phyloP scores from a whole-genome alignment of 2,113 vertebrate species.

The Tautogolabrus adspersus region DNA sequence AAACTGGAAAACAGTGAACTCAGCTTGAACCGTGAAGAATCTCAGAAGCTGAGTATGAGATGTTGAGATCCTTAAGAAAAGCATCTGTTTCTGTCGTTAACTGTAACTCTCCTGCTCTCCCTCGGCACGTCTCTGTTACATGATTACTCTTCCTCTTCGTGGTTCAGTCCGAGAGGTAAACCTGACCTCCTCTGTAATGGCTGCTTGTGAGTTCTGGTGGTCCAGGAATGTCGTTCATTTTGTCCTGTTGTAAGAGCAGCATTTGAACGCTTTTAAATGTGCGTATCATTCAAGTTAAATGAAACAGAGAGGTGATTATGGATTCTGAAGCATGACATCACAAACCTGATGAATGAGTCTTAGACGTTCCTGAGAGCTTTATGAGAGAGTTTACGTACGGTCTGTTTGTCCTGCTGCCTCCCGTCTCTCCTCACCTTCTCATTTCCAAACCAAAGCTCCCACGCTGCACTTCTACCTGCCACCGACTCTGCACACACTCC shows the following conservation, averaged over 20 bases:
- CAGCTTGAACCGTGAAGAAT: conserved; percentile 7
- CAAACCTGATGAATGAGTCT: neutral
- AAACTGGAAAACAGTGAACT: conserved; percentile 11
- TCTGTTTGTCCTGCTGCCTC: conserved; percentile 9
- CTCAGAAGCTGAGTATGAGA: conserved; percentile 21
- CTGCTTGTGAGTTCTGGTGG: neutral
- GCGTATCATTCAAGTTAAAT: neutral
- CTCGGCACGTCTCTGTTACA: conserved; percentile 45
- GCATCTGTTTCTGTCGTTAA: conserved; percentile 57
- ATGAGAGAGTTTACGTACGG: conserved; percentile 1
- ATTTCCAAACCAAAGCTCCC: conserved; percentile 20
- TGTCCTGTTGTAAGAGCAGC: neutral
- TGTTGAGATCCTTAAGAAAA: conserved; percentile 1
- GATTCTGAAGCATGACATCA: conserved; percentile 18
- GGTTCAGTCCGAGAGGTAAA: conserved; percentile 25
- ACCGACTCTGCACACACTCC: conserved; percentile 40
- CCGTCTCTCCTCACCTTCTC: conserved; percentile 60
- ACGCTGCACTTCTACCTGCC: conserved; percentile 27
- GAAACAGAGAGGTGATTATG: neutral
- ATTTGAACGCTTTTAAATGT: conserved; percentile 10
- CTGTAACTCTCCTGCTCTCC: neutral
- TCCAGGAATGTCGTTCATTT: neutral
- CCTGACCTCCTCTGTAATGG: neutral
- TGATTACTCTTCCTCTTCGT: neutral
- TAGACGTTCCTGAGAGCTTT: neutral